Evolutionary conservation across 2,113 vertebrate genomes (phyloP), one percentile per base, ranked within the genome.

Genomic region (Morone chrysops): DNA sequence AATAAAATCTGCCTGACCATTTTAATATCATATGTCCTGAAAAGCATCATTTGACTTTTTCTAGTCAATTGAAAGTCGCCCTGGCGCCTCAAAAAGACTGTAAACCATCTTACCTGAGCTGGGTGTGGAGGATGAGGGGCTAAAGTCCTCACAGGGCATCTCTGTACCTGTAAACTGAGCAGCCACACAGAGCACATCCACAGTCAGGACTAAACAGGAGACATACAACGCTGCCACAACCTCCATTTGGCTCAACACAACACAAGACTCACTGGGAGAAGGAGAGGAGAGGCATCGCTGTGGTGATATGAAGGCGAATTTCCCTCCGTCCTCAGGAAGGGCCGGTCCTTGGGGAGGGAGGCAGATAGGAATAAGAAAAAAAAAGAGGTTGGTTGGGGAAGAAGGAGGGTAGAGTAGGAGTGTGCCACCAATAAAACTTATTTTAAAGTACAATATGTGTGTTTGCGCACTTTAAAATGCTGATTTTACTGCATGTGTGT

Each of bases 91-190:
- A 31, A 31, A 31, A 31, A 31, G 3, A 70, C 17, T 18, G 14
- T 17, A 13, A 18, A 73, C 3, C 25, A 16, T 72, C 79, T 88
- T 94, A 98, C 98, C 97, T 92, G 97, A 97, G 73, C 91, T 85
- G 67, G 97, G 94, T 25, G 69, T 79, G 0, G 78, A 84, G 50
- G 68, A 56, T 2, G 98, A 97, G 54, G 97, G 95, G 56, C 80
- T 74, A 61, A 62, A 82, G 68, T 97, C 95, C 2, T 86, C 43
- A 0, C 97, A 99, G 0, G 40, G 61, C 86, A 98, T 80, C 54
- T 92, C 82, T 79, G 95, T 97, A 45, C 97, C 97, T 4, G 93
- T 86, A 61, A 66, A 68, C 97, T 98, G 92, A 74, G 75, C 75
- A 69, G 38, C 70, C 77, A 77, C 81, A 85, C 5, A 70, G 17